Evolutionary conservation across 2,797 vertebrate genomes (phyloP).

Genomic region (Lepilemur ruficaudatus): DNA sequence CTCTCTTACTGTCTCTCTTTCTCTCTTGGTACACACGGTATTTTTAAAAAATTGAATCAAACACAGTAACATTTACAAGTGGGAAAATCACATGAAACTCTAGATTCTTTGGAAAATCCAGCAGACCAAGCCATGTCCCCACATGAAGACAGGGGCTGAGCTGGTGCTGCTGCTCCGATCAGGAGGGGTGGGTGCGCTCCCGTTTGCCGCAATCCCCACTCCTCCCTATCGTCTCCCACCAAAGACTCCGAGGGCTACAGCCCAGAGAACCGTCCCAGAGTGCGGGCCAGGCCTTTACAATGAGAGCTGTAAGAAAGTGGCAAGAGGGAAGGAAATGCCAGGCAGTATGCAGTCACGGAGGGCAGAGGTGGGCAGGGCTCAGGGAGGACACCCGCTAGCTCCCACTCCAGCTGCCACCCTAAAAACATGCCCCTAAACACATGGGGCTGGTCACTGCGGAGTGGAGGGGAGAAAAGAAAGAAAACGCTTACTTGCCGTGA

Average conservation of each 20-base stretch:
- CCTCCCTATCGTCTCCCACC: neutral
- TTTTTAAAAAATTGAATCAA: neutral
- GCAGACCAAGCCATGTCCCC: neutral
- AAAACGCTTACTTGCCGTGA: too few species aligned
- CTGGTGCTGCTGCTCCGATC: neutral
- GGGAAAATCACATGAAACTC: neutral
- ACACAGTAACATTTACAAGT: neutral
- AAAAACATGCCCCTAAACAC: too few species aligned
- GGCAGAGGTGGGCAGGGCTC: neutral
- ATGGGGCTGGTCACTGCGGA: neutral
- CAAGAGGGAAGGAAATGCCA: neutral
- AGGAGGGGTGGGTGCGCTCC: fast-evolving
- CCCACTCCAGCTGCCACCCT: neutral
- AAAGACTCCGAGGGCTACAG: neutral
- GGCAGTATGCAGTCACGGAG: fast-evolving
- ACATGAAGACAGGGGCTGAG: too few species aligned
- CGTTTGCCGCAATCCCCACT: neutral
- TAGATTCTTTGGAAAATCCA: neutral
- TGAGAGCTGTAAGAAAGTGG: neutral
- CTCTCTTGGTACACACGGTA: neutral
- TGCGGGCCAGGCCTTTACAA: neutral
- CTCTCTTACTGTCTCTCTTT: neutral
- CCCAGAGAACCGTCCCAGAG: neutral
- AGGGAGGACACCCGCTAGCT: neutral
- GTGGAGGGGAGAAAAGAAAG: neutral